These are phyloP conservation scores for Pheosia gnoma DNA, from an alignment of 2,888 invertebrate genomes.

Conservation along the genomic window DNA sequence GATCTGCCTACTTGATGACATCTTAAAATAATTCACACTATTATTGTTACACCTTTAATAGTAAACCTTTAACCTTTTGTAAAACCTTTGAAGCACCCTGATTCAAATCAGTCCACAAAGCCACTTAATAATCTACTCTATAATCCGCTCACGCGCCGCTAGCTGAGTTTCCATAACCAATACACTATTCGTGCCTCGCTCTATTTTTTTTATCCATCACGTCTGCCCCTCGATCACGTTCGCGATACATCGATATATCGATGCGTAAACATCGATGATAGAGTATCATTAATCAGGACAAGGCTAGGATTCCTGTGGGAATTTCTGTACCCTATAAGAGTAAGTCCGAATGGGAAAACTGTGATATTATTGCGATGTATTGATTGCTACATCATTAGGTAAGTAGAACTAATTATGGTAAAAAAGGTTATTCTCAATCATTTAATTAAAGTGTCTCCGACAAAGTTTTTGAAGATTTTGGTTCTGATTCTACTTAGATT, in stretches of 20 bases:
- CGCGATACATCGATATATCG: neutral
- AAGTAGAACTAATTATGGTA: too few relatives aligned
- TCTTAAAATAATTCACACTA: too few relatives aligned
- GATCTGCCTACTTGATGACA: too few relatives aligned
- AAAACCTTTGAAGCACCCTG: neutral
- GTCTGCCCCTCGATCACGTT: constrained; percentile 11
- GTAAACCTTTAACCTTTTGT: neutral
- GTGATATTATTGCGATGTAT: neutral
- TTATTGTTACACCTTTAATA: neutral
- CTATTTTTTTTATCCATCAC: constrained; percentile 5
- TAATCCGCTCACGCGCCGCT: neutral
- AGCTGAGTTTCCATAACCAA: constrained; percentile 1
- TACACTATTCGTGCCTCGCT: constrained; percentile 3
- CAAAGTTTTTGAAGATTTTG: too few relatives aligned
- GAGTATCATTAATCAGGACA: neutral
- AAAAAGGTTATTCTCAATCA: too few relatives aligned
- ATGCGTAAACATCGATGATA: constrained; percentile 2
- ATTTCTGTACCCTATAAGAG: neutral
- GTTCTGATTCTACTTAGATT: too few relatives aligned
- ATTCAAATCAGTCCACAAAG: constrained; percentile 1
- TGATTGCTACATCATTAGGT: neutral
- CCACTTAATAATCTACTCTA: neutral
- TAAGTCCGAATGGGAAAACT: neutral
- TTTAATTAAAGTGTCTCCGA: too few relatives aligned
- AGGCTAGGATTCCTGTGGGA: neutral